Conservation (phyloP, 2,888 invertebrate species). For the Cotesia congregata region DNA sequence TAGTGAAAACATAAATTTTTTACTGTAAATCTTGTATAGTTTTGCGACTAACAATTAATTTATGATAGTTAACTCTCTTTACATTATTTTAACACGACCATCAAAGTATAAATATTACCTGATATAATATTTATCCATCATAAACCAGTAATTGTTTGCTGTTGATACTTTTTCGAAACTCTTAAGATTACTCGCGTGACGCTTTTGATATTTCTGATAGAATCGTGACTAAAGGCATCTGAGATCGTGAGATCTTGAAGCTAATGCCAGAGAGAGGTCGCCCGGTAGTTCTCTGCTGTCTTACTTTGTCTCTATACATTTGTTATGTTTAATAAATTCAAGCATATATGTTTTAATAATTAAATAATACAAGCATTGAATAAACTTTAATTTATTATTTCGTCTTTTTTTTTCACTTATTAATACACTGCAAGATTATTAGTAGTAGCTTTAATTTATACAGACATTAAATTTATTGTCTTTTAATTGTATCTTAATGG, state of each 20-base stretch:
- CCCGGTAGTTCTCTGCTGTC: constrained; percentile 3
- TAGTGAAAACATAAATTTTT: too few relatives aligned
- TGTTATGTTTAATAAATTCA: constrained; percentile 13
- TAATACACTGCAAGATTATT: too few relatives aligned
- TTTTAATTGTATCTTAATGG: neutral
- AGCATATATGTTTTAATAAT: neutral
- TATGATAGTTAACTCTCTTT: too few relatives aligned
- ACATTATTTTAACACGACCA: too few relatives aligned
- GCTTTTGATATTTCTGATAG: constrained; percentile 48
- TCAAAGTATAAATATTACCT: neutral
- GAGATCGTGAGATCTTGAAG: constrained; percentile 58
- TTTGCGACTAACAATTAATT: too few relatives aligned
- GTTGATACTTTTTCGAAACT: neutral
- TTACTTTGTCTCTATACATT: neutral
- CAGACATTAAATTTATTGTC: neutral
- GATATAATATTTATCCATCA: constrained; percentile 25
- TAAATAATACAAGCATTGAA: neutral
- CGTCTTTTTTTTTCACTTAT: neutral
- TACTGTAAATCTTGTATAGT: too few relatives aligned
- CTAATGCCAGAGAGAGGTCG: constrained; percentile 46
- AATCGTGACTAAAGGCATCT: constrained; percentile 44
- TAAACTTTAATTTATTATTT: neutral
- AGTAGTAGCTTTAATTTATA: neutral
- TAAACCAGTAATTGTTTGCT: constrained; percentile 12
- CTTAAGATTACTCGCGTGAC: constrained; percentile 33